Base-by-base conservation (phyloP, 37 sponge, comb jelly and placozoan species). In the Mnemiopsis leidyi region DNA sequence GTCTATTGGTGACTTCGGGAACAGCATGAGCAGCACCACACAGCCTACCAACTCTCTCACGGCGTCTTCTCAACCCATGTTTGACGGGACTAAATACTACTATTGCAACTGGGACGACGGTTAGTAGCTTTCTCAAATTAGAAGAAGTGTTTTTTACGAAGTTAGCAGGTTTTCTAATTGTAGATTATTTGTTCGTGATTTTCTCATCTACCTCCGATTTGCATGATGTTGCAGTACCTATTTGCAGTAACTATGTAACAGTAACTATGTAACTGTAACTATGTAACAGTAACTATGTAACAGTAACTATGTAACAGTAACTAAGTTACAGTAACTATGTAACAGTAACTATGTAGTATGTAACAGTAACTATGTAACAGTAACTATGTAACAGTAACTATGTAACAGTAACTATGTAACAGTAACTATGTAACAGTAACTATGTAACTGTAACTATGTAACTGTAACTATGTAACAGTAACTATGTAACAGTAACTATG, bases 51-150 rank as follows among this genome's bases (percentile, higher is more conserved):
- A 71, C 75, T 71, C 75, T 29, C 75, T 71, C 30, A 71, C 75
- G 3, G 75, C 75, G 3, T 71, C 30, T 25, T 29, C 75, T 71
- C 75, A 71, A 18, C 75, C 75, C 7, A 71, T 71, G 75, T 71
- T 29, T 18, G 75, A 71, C 20, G 75, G 75, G 5, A 71, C 75
- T 25, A 71, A 71, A 25, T 71, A 71, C 75, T 71, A 71, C n/a
- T 71, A 71, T 25, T 71, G 75, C n/a, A 71, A 71, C 75, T 71
- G 75, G 75, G 75, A 71, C 30, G 75, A 71, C 5, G 75, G 75
- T 71, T 23, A 71, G 30, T n/a, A n/a, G n/a, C n/a, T n/a, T n/a
- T n/a, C n/a, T n/a, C n/a, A n/a, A n/a, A n/a, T n/a, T n/a, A n/a
- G n/a, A n/a, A n/a, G n/a, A n/a, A n/a, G n/a, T n/a, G n/a, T n/a